Conservation (phyloP, 1,140 invertebrate genomes). For the Eubasilissa regina region DNA sequence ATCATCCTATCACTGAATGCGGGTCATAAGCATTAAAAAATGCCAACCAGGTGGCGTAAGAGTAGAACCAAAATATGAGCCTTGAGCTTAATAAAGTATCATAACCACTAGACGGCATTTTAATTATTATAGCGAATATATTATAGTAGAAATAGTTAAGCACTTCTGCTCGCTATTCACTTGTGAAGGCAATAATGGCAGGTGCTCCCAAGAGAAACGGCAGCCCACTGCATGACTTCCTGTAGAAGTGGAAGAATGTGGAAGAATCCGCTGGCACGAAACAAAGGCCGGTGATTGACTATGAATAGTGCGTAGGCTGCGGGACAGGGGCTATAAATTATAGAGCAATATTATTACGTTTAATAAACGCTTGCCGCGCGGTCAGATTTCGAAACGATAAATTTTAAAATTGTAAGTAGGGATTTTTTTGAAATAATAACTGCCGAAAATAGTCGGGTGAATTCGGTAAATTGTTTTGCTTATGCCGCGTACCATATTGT, state of each 20-base stretch:
- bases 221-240: slow-evolving; percentile 25
- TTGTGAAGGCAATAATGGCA: slow-evolving; percentile 26
- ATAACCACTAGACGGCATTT: too few relatives aligned
- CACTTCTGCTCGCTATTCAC: slow-evolving; percentile 9
- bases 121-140: too few relatives aligned
- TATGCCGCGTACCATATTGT: neutral
- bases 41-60: too few relatives aligned
- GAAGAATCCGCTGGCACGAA: slow-evolving; percentile 8
- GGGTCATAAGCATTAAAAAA: too few relatives aligned
- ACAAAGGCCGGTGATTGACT: slow-evolving; percentile 35
- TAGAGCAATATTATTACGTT: slow-evolving; percentile 32
- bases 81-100: too few relatives aligned
- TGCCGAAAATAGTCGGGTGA: neutral
- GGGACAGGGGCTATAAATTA: slow-evolving; percentile 4
- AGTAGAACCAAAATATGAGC: too few relatives aligned
- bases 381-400: slow-evolving; percentile 1
- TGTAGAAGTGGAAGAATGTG: slow-evolving; percentile 32
- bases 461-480: slow-evolving; percentile 12
- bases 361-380: slow-evolving; percentile 27
- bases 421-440: neutral
- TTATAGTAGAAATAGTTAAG: slow-evolving; percentile 4
- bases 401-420: neutral
- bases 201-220: slow-evolving; percentile 19
- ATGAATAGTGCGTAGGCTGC: slow-evolving; percentile 20
- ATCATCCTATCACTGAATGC: too few relatives aligned